Base-by-base conservation (phyloP, 2,888 invertebrate species). In the Perdita meconis region DNA sequence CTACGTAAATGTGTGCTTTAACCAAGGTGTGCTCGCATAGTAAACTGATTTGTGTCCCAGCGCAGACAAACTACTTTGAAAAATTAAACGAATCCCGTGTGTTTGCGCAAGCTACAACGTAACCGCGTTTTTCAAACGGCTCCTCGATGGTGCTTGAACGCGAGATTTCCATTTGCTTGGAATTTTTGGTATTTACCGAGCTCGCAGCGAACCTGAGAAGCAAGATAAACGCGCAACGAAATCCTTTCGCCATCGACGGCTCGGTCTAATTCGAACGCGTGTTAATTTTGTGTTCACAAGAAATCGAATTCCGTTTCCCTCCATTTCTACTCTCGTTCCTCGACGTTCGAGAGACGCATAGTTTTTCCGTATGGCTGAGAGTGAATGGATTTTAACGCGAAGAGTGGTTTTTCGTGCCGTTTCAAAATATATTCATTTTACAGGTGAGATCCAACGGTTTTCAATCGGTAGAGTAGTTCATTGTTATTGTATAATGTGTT, bases 11-110 rank as follows among this genome's bases (percentile, higher is more conserved):
- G 66, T 47, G 42, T 24, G 24, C 22, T 26, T 34, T 22, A 26
- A 19, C 26, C 34, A 42, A 42, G 51, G 50, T 34, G 51, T 24
- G 12, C 16, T 19, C 50, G 50, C 47, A 19, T 19, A 19, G 63
- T 59, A 75, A 77, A 75, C 76, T 64, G 77, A 77, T 77, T 78
- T 78, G 47, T 65, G 70, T 61, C 70, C 77, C 77, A 59, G 40
- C n/a, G 42, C 50, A 30, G 71, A 77, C 71, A 67, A 71, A 77
- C 72, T 67, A 57, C 77, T 65, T 78, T 63, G 78, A 72, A 77
- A 78, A 77, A 78, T 71, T 77, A 70, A 78, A 78, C 77, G 76
- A 68, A 65, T 75, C 47, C 47, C 68, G 55, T 51, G 59, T 64
- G 70, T 65, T 65, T 65, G 55, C 64, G 42, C 51, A 65, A n/a